phyloP scores from a whole-genome alignment of 2,113 vertebrate species.

The Fregetta grallaria region DNA sequence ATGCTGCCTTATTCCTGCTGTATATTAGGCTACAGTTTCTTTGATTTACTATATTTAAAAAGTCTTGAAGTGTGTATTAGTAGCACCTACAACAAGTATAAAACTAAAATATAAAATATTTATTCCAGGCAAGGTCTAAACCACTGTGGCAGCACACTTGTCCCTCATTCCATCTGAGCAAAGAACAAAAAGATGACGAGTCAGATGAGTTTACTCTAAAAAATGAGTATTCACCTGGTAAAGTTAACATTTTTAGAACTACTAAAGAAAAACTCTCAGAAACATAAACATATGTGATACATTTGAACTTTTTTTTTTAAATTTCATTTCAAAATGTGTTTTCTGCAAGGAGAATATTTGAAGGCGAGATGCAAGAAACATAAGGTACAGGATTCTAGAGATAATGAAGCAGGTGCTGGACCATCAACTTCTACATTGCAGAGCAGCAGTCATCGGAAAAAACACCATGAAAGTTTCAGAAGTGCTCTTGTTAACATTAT shows the following conservation, averaged over 20 bases:
- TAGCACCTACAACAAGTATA: background rate
- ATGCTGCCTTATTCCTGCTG: background rate
- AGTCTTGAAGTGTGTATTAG: background rate
- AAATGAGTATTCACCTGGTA: slow-evolving; percentile 70
- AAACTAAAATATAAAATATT: background rate
- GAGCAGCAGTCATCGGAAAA: slow-evolving; percentile 38
- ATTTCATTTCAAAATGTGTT: background rate
- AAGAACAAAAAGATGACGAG: background rate
- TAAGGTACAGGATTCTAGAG: background rate
- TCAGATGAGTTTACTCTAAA: slow-evolving; percentile 37
- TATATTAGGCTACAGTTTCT: background rate
- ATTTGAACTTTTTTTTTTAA: background rate
- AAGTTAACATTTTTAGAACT: background rate
- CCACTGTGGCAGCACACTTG: slow-evolving; percentile 72
- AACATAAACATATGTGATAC: background rate
- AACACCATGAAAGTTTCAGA: slow-evolving; percentile 70
- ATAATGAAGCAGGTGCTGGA: background rate
- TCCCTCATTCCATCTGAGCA: slow-evolving; percentile 65
- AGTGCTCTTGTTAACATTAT: slow-evolving; percentile 77
- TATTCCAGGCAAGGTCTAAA: slow-evolving; percentile 69
- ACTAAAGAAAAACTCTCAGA: background rate
- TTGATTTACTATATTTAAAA: background rate
- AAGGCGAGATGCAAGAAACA: background rate
- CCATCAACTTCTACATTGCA: slow-evolving; percentile 38
- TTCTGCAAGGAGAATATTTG: slow-evolving; percentile 51